Evolutionary conservation across 2,113 vertebrate species (phyloP), one percentile per base, ranked within the genome.

Genomic region (Nothobranchius furzeri): DNA sequence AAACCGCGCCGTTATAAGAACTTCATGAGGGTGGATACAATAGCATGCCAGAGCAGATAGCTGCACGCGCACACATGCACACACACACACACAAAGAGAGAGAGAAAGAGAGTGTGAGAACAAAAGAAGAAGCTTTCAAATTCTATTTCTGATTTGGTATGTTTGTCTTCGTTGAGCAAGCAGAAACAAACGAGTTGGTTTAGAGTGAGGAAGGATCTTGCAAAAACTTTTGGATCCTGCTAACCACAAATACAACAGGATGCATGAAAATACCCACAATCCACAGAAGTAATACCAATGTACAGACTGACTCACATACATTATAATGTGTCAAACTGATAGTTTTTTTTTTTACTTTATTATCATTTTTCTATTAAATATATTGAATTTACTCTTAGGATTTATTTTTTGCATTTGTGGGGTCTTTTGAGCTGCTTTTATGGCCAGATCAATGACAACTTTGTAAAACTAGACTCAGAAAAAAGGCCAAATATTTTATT

Each of bases 1-100:
- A 88, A 75, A 81, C 82, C 84, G 65, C 86, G 86, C 80, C 81
- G 84, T 89, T 88, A 83, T 64, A 63, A 78, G 84, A 84, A 87
- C 76, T 81, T 77, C 66, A 62, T 56, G 51, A 75, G 79, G 74
- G 69, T 51, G 68, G 74, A 87, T 89, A 90, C 89, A 93, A 91
- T 90, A 73, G 78, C 69, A 75, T 79, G 85, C 84, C 89, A 83
- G 71, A 79, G 85, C 81, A 83, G 78, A 88, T 52, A 84, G 74
- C 61, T 78, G 75, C 74, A 87, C 78, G 91, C 76, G 82, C 76
- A 70, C 60, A 80, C 79, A 82, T 66, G 70, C 45, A 82, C 37
- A 40, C 37, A 40, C 37, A 40, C 37, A 40, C 37, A 40, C 37
- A 40, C 37, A 40, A 9, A 40, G 37, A 7, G 37, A 40, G 37